phyloP scores from a whole-genome alignment of 2,113 vertebrate species.

The Phylloscopus trochilus region DNA sequence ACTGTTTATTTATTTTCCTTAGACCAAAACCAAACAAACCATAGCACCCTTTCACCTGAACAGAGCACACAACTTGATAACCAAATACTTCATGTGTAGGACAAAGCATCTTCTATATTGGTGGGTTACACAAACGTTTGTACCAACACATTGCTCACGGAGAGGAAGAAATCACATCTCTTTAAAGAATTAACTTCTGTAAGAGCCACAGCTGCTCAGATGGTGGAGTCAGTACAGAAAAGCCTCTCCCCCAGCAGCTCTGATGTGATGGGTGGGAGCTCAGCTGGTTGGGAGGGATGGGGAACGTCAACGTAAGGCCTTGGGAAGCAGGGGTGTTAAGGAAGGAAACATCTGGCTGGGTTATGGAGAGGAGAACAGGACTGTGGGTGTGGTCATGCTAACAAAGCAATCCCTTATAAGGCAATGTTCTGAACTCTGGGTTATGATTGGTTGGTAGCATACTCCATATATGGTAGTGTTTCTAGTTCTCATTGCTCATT shows the following conservation, averaged over 20 bases:
- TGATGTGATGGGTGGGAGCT: background rate
- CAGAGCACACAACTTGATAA: background rate
- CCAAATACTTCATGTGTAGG: background rate
- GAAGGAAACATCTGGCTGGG: background rate
- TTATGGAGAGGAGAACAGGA: background rate
- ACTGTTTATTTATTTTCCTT: background rate
- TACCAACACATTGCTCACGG: rapidly evolving
- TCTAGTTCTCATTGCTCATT: too few relatives aligned
- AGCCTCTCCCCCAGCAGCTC: background rate
- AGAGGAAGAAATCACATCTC: background rate
- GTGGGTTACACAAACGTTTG: background rate
- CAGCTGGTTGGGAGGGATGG: background rate
- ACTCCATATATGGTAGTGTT: background rate
- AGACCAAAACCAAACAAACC: background rate
- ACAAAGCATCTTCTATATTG: background rate
- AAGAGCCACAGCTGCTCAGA: background rate
- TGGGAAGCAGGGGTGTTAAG: background rate
- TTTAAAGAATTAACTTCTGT: background rate
- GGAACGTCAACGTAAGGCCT: too few relatives aligned
- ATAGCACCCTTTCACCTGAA: background rate
- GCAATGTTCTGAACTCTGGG: background rate
- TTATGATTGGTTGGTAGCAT: background rate
- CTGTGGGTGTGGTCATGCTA: background rate
- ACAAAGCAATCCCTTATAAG: background rate
- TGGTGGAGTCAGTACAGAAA: background rate